Evolutionary conservation across 2,888 invertebrate genomes (phyloP).

Genomic region (Antheraea assamensis): DNA sequence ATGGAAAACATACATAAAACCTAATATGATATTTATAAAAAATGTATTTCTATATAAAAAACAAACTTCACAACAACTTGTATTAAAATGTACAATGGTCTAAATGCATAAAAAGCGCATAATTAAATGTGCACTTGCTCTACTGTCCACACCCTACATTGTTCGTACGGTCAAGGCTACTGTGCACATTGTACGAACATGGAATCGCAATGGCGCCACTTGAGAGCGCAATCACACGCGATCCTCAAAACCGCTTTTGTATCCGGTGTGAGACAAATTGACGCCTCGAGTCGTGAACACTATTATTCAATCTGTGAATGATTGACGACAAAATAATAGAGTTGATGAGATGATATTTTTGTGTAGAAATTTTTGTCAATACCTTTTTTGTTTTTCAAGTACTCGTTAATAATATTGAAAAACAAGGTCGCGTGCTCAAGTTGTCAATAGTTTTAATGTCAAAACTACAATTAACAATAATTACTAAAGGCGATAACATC

Average conservation of each 20-base stretch:
- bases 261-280: slow-evolving; percentile 20
- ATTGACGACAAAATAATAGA: slow-evolving; percentile 17
- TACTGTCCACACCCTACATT: slow-evolving; percentile 16
- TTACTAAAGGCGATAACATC: too few relatives aligned
- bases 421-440: background rate
- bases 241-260: slow-evolving; percentile 17
- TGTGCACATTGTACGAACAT: slow-evolving; percentile 27
- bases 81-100: background rate
- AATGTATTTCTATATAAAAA: background rate
- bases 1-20: background rate
- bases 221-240: slow-evolving; percentile 22
- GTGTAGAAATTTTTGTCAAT: background rate
- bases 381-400: background rate
- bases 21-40: background rate
- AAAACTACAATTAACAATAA: background rate
- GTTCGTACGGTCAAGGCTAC: slow-evolving; percentile 28
- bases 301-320: slow-evolving; percentile 18
- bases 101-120: background rate
- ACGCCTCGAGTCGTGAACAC: slow-evolving; percentile 6
- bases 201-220: slow-evolving; percentile 21
- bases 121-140: slow-evolving; percentile 4
- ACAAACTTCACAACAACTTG: background rate
- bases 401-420: background rate
- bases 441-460: background rate
- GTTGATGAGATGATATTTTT: background rate